Base-by-base conservation (phyloP, 2,797 vertebrate species). In the Aphelocoma californica region DNA sequence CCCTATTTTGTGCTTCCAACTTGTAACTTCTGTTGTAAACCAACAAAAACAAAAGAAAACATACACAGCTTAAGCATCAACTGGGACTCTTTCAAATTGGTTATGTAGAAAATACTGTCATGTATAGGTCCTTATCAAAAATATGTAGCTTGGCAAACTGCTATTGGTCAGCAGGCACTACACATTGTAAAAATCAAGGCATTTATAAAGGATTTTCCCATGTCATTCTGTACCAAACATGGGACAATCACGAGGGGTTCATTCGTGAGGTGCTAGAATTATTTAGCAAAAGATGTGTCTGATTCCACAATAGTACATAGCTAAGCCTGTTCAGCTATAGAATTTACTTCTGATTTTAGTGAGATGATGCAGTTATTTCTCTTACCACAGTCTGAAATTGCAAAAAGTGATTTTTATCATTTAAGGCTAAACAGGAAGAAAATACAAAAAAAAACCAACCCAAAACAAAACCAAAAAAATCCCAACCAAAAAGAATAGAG, bases 1-100 rank as follows among this genome's bases (percentile, higher is more conserved):
- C 14, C 45, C 40, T 88, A 36, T 62, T 95, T 91, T 92, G 67
- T 47, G 48, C 80, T 82, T 87, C 75, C 88, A 89, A 64, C 13
- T 81, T 58, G 28, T 40, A 92, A 74, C 25, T 91, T 38, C 13
- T 24, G 40, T 40, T 47, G 51, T 17, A 45, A 88, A 93, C 50
- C 57, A 78, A 82, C 36, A 51, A 92, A 95, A 92, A 9, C 42
- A 85, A 83, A 81, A 23, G 12, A 79, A 91, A 92, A 42, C 11
- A 54, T 42, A 84, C 31, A 77, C 48, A 69, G 72, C n/a, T 80
- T 79, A 54, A 90, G 48, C 17, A 84, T 53, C 18, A 93, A 57
- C 28, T 81, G n/a, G 17, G 53, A 31, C 44, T 81, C 65, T 74
- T 92, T 73, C 61, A 86, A 16, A 6, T 84, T 28, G 40, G 18